These are phyloP conservation scores for Carduelis carduelis DNA, from an alignment of 2,797 vertebrate species.

Conservation along the genomic window DNA sequence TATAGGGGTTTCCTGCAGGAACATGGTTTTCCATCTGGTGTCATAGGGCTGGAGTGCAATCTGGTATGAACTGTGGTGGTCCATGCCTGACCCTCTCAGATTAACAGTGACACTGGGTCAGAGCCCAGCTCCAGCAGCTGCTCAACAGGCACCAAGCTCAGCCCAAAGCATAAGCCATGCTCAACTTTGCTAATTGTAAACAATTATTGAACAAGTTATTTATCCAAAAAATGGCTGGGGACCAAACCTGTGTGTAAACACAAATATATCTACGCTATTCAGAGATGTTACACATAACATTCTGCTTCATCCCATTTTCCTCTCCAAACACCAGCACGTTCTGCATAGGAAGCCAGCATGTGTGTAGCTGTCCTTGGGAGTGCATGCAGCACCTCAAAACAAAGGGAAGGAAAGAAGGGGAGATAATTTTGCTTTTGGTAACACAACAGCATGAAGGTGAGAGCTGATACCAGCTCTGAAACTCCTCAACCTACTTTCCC, in stretches of 20 bases:
- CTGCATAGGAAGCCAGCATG: neutral
- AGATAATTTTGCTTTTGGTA: neutral
- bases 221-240: neutral
- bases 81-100: neutral
- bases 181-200: neutral
- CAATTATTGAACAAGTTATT: neutral
- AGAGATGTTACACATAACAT: neutral
- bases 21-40: neutral
- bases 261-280: neutral
- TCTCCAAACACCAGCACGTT: neutral
- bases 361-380: neutral
- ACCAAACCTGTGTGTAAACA: neutral
- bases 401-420: neutral
- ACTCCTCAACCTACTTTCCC: neutral
- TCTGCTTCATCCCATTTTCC: neutral
- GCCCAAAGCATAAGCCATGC: neutral
- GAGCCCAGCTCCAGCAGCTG: neutral
- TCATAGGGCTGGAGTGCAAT: neutral
- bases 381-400: neutral
- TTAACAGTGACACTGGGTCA: neutral
- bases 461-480: neutral
- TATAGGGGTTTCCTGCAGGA: neutral
- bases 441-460: neutral
- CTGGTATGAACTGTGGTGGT: rapidly evolving
- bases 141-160: neutral